Conservation (phyloP, 2,888 invertebrate genomes). For the Perizoma flavofasciatum region DNA sequence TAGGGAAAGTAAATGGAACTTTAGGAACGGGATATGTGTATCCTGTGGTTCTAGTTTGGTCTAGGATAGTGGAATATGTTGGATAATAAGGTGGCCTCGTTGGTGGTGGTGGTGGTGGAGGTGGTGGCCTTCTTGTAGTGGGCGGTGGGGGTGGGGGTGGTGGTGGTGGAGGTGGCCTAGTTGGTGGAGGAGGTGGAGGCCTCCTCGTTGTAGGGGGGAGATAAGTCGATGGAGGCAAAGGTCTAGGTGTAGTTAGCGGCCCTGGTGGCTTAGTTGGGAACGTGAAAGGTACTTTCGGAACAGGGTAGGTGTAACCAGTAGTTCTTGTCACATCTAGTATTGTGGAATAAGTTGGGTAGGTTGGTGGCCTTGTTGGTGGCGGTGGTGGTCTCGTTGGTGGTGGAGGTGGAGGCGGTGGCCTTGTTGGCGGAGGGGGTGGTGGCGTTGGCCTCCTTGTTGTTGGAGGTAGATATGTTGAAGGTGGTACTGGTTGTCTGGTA, state of each 20-base stretch:
- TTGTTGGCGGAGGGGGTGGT: conserved; percentile 28
- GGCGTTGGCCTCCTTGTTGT: conserved; percentile 25
- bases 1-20: conserved; percentile 28
- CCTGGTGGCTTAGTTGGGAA: conserved; percentile 32
- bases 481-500: conserved; percentile 30
- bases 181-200: conserved; percentile 35
- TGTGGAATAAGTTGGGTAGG: conserved; percentile 41
- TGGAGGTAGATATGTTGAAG: conserved; percentile 19
- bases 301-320: conserved; percentile 44
- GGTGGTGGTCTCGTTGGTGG: conserved; percentile 33
- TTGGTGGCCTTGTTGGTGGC: conserved; percentile 33
- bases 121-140: conserved; percentile 24
- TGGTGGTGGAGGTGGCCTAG: conserved; percentile 30
- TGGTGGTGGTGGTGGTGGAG: conserved; percentile 31
- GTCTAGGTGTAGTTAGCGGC: conserved; percentile 35
- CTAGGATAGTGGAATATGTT: conserved; percentile 4
- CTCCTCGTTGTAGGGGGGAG: conserved; percentile 33
- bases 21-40: conserved; percentile 47
- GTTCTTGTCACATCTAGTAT: conserved; percentile 38
- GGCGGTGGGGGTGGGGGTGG: conserved; percentile 34
- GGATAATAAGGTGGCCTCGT: conserved; percentile 15
- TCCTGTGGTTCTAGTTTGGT: conserved; percentile 6
- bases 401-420: conserved; percentile 30
- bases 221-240: conserved; percentile 37
- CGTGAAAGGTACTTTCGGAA: conserved; percentile 34